A percentile compares a stretch with the other conserved stretches of the same genome.
Conservation (phyloP, 2,113 vertebrate species). For the Lucifuga dentata region DNA sequence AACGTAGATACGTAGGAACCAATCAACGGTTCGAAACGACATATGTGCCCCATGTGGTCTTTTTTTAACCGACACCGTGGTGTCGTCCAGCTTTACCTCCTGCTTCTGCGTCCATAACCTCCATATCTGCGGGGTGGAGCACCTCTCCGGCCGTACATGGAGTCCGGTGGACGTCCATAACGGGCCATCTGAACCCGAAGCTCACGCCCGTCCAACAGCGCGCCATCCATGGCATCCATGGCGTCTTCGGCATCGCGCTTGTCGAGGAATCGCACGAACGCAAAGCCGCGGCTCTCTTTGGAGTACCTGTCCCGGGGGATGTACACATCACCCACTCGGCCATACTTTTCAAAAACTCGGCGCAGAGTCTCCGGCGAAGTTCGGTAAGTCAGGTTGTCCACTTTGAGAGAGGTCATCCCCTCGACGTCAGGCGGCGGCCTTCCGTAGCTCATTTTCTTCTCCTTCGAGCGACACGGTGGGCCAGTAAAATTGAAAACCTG, state of each 20-base stretch:
- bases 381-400: conserved; percentile 98
- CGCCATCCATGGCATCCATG: conserved; percentile 98
- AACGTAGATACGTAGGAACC: neutral
- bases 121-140: conserved; percentile 88
- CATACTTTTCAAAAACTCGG: conserved; percentile 97
- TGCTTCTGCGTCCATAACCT: conserved; percentile 61
- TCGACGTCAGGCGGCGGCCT: conserved; percentile 97
- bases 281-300: conserved; percentile 96
- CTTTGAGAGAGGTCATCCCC: conserved; percentile 99
- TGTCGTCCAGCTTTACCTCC: conserved; percentile 79
- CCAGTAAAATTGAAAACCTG: neutral
- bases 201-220: conserved; percentile 93
- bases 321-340: conserved; percentile 96
- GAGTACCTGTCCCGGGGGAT: conserved; percentile 95
- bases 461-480: neutral
- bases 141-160: conserved; percentile 90
- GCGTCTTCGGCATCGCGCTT: conserved; percentile 97
- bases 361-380: conserved; percentile 96
- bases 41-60: conserved; percentile 19
- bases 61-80: too few species aligned
- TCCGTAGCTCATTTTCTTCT: conserved; percentile 92
- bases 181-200: conserved; percentile 97
- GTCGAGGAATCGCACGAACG: conserved; percentile 96
- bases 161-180: conserved; percentile 93
- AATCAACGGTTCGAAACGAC: neutral